Evolutionary conservation across 1,140 invertebrate genomes (phyloP).

Genomic region (Camponotus vicinus): DNA sequence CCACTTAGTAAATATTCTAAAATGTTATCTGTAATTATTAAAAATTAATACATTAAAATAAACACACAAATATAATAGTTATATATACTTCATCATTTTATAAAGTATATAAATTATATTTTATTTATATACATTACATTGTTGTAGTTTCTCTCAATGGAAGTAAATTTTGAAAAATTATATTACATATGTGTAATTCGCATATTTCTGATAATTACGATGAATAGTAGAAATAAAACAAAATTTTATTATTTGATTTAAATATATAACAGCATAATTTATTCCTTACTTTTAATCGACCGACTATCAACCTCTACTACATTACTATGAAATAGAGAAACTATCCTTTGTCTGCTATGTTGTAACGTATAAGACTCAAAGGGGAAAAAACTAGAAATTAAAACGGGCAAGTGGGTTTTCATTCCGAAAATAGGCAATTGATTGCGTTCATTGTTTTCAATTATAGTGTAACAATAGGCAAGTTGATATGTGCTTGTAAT

Average conservation of each 20-base stretch:
- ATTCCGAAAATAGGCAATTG: slow-evolving; percentile 87
- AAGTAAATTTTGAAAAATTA: neutral
- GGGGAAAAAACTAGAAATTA: slow-evolving; percentile 91
- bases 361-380: slow-evolving; percentile 92
- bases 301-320: neutral
- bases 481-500: slow-evolving; percentile 95
- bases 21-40: too few relatives aligned
- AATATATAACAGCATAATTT: slow-evolving; percentile 14
- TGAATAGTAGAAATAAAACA: neutral
- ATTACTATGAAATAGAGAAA: slow-evolving; percentile 79
- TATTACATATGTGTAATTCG: neutral
- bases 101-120: too few relatives aligned
- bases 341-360: slow-evolving; percentile 83
- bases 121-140: neutral
- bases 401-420: slow-evolving; percentile 79
- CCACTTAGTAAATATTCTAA: too few relatives aligned
- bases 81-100: too few relatives aligned
- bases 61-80: too few relatives aligned
- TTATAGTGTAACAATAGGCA: slow-evolving; percentile 96
- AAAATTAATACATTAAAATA: too few relatives aligned
- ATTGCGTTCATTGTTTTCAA: slow-evolving; percentile 93
- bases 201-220: neutral
- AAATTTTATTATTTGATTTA: neutral
- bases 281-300: neutral
- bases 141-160: neutral